Base-by-base conservation (phyloP, 2,113 vertebrate species). In the Percina caprodes region DNA sequence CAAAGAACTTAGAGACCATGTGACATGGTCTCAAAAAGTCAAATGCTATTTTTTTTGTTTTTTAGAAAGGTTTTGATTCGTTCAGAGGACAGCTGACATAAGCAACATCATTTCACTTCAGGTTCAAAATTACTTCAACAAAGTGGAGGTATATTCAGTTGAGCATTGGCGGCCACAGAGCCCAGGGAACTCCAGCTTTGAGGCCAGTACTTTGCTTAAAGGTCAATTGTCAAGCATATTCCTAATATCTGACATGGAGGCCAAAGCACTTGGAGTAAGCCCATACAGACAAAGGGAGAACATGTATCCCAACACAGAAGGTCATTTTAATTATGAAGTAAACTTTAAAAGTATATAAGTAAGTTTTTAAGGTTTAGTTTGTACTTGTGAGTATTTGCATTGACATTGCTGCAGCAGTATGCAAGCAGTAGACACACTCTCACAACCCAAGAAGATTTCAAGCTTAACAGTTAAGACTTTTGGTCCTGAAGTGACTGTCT, bases 401-500 rank as follows among this genome's bases (percentile, higher is more conserved):
- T 24, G 58, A 45, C 62, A 16, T 15, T 7, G 77, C 55, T 26
- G 48, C 84, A 63, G 88, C 58, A 49, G 60, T 63, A 13, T 6
- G 12, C 15, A 24, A 77, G 63, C 74, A n/a, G 71, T 5, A 69
- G 76, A 26, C 65, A 14, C 55, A 35, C 88, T 73, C 74, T 82
- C 79, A 19, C 42, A 62, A 65, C 75, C 79, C 78, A 61, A 88
- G 88, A 62, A 91, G 87, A 92, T 92, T 90, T 88, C 81, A 82
- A 86, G 91, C 91, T 93, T 93, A 93, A 89, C 89, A 86, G 85
- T 90, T 93, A 86, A 93, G 93, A 90, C 90, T 88, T 88, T 66
- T 86, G 86, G 84, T 93, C 88, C 90, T 91, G 89, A 90, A 92
- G 93, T 91, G 90, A 94, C 87, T 92, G 90, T 92, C 91, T 92